These are phyloP conservation scores for Dreissena polymorpha DNA, from an alignment of 1,140 invertebrate species.

Conservation along the genomic window DNA sequence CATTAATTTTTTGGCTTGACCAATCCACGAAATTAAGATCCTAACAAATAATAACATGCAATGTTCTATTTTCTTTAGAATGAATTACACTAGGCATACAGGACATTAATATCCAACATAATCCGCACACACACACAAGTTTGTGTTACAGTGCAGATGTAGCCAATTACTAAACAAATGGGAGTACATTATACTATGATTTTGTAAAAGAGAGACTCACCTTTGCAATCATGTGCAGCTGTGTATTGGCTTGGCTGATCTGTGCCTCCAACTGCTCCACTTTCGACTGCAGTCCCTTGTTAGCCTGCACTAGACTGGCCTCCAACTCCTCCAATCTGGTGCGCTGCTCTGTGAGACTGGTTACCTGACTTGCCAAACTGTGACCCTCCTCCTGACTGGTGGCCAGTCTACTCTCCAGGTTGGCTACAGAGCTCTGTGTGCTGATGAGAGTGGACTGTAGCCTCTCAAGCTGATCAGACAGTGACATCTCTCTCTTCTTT, in stretches of 20 bases:
- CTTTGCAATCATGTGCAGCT: slow-evolving; percentile 40
- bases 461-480: slow-evolving; percentile 48
- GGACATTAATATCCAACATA: no score
- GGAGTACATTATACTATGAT: no score
- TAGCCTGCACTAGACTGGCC: background rate
- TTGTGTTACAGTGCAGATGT: no score
- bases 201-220: slow-evolving; percentile 6
- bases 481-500: slow-evolving; percentile 40
- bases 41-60: no score
- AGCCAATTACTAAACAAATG: no score
- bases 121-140: no score
- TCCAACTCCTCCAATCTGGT: slow-evolving; percentile 32
- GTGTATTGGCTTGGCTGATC: slow-evolving; percentile 43
- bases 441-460: slow-evolving; percentile 15
- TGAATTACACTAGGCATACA: no score
- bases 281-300: slow-evolving; percentile 20
- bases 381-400: background rate
- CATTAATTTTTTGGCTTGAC: background rate
- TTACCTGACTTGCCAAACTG: slow-evolving; percentile 10
- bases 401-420: slow-evolving; percentile 7
- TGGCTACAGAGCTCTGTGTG: background rate
- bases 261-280: slow-evolving; percentile 39
- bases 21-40: no score
- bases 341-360: slow-evolving; percentile 14
- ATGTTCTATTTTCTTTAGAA: no score